Percentiles rank a stretch among this genome's conserved stretches.
These are phyloP conservation scores for Xanthorhoe designata DNA, from an alignment of 2,888 invertebrate species.

Conservation along the genomic window DNA sequence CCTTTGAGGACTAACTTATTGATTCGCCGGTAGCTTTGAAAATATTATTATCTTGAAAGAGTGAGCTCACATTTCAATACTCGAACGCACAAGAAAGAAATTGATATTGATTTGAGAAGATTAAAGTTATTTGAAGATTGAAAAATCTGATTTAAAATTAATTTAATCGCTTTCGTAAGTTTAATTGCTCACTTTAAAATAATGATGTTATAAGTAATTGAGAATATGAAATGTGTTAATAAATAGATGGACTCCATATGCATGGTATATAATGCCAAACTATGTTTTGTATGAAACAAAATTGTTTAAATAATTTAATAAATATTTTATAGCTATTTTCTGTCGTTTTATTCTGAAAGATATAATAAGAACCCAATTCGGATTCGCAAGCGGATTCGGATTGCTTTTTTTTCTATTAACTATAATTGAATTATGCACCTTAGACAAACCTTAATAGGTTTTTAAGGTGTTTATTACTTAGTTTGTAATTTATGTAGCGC, in stretches of 20 bases:
- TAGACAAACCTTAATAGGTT: no score
- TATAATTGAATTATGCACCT: no score
- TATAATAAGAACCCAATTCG: not conserved
- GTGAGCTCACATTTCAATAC: no score
- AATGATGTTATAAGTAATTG: constrained; percentile 4
- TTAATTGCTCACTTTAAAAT: constrained; percentile 3
- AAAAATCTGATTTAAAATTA: not conserved
- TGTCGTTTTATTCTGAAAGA: constrained; percentile 43
- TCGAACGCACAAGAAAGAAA: no score
- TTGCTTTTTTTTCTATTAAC: no score
- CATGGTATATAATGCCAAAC: constrained; percentile 44
- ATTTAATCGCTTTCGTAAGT: not conserved
- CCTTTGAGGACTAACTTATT: no score
- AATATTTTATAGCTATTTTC: constrained; percentile 66
- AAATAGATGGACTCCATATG: constrained; percentile 36
- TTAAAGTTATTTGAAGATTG: not conserved
- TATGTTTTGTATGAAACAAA: constrained; percentile 48
- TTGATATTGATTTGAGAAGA: no score
- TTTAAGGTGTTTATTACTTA: no score
- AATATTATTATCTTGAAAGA: no score
- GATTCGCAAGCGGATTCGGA: no score
- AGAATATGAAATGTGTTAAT: constrained; percentile 12
- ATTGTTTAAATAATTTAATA: constrained; percentile 64
- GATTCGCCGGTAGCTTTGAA: no score
- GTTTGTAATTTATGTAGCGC: no score